Base-by-base conservation (phyloP, 2,888 invertebrate species). In the Yponomeuta evonymella region DNA sequence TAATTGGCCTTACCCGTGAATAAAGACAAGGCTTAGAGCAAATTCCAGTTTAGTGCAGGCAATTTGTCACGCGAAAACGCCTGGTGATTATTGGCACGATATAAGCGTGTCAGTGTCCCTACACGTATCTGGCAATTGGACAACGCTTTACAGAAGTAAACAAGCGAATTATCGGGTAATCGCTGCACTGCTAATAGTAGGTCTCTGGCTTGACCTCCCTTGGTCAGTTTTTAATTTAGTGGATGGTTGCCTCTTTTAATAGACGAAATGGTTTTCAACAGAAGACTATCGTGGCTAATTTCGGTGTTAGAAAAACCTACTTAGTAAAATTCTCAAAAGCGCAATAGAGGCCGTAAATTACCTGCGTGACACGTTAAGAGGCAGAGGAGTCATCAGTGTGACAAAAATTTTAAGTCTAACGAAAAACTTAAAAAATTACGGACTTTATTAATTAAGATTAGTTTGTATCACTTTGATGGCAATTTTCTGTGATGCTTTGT, bases 201-300 rank as follows among this genome's bases (percentile, higher is more conserved):
- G 62, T 62, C 62, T 23, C 62, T 62, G 15, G 23, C 62, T 30
- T 29, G 30, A 30, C 64, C 64, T 64, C 64, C 64, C 10, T 10
- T 64, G 30, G 51, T 58, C 15, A 58, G 51, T 58, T 58, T 51
- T 51, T 58, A 58, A 58, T 58, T 58, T 58, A 58, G 51, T 58
- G 51, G 15, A 58, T 58, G 51, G 51, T 4, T 58, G 51, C 51
- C 15, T 58, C 51, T 58, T 58, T 15, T 58, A 58, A 58, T 58
- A 15, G 51, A 58, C 51, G 15, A 43, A 43, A 43, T 5, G 8
- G 43, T 43, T 43, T 43, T 43, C 43, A 43, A 43, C 43, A 43
- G 43, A 43, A 43, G 43, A 43, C 43, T 9, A 43, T 43, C 6
- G 43, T 43, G 43, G 5, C 8, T 8, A 43, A 43, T 43, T 43